Evolutionary conservation across 2,888 invertebrate genomes (phyloP).

Genomic region (Nycteola revayana): DNA sequence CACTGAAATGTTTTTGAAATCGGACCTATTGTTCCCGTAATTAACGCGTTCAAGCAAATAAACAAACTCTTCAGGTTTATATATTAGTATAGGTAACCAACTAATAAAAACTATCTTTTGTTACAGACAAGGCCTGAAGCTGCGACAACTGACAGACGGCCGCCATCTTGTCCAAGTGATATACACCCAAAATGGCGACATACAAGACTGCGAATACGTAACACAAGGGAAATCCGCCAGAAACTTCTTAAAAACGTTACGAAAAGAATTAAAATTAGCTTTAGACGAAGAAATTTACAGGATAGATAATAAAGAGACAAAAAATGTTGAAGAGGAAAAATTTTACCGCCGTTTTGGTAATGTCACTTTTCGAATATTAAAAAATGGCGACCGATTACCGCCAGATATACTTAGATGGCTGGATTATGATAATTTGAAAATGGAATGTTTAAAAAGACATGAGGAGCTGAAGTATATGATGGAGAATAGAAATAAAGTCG

Average conservation of each 20-base stretch:
- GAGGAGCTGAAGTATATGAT: constrained; percentile 64
- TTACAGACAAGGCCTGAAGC: constrained; percentile 80
- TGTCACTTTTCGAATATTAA: constrained; percentile 79
- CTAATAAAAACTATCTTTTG: no score
- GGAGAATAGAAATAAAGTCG: constrained; percentile 55
- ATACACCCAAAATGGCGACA: constrained; percentile 81
- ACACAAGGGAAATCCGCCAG: constrained; percentile 76
- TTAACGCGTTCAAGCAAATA: no score
- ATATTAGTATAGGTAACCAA: no score
- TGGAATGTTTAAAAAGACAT: constrained; percentile 74
- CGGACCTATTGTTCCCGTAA: no score
- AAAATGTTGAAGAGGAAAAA: constrained; percentile 47
- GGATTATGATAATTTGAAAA: constrained; percentile 81
- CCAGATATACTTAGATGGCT: constrained; percentile 79
- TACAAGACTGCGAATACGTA: constrained; percentile 87
- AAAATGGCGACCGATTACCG: constrained; percentile 70
- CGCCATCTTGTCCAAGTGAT: constrained; percentile 86
- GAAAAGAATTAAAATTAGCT: constrained; percentile 78
- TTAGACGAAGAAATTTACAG: constrained; percentile 62
- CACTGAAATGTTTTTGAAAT: no score
- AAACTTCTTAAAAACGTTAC: constrained; percentile 82
- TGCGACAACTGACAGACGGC: constrained; percentile 86
- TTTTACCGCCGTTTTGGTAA: constrained; percentile 74
- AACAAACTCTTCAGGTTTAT: no score
- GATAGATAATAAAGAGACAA: constrained; percentile 46